Evolutionary conservation across 2,888 invertebrate species (phyloP).

Genomic region (Melanostoma scalare): DNA sequence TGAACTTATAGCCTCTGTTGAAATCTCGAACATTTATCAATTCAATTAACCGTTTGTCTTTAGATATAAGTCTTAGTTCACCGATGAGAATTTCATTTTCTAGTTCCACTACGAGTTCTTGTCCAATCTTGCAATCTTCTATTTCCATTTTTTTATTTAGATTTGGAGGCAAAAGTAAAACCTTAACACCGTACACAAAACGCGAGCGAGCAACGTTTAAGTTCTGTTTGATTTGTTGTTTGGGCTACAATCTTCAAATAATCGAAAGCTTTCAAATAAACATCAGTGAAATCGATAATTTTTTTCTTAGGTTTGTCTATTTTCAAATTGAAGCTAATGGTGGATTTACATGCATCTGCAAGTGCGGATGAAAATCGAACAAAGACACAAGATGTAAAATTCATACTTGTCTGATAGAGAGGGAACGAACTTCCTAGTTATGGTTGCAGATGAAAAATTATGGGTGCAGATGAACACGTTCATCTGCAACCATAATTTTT

Average conservation of each 20-base stretch:
- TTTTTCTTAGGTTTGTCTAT: neutral
- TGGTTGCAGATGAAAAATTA: too few species aligned
- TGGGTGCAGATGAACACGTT: too few species aligned
- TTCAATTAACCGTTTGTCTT: conserved; percentile 73
- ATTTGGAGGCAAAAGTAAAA: neutral
- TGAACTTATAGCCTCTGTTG: conserved; percentile 74
- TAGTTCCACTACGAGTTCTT: conserved; percentile 74
- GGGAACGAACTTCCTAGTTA: too few species aligned
- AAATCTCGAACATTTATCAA: conserved; percentile 74
- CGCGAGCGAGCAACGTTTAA: neutral
- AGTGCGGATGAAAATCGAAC: too few species aligned
- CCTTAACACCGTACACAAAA: neutral
- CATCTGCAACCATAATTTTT: too few species aligned
- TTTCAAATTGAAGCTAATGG: too few species aligned
- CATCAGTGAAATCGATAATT: neutral
- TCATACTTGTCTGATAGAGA: too few species aligned
- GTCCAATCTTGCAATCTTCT: conserved; percentile 60
- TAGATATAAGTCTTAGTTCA: conserved; percentile 70
- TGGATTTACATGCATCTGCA: too few species aligned
- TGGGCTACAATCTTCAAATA: neutral
- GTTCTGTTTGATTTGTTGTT: conserved; percentile 2
- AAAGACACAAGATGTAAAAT: too few species aligned
- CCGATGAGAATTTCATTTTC: conserved; percentile 74
- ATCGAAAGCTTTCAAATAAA: neutral
- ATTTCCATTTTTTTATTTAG: conserved; percentile 26